These are phyloP conservation scores for Eumeta japonica DNA, from an alignment of 1,140 invertebrate species.

Conservation along the genomic window DNA sequence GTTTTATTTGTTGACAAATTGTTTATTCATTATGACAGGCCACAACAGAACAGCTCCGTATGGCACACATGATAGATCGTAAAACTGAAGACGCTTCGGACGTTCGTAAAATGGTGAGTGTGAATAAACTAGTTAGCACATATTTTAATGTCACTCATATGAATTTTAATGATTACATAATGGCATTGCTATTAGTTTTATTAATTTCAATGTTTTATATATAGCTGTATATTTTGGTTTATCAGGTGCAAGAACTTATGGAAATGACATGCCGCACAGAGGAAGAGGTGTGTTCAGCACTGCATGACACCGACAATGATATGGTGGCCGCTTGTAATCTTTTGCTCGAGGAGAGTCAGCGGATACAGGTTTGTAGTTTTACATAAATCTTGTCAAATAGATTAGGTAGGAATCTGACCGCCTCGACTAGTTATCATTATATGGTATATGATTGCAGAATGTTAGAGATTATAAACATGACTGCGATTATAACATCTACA, in stretches of 20 bases:
- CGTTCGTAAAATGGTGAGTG: constrained; percentile 45
- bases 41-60: constrained; percentile 49
- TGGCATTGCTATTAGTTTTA: neutral
- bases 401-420: neutral
- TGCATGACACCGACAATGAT: constrained; percentile 81
- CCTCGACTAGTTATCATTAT: neutral
- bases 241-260: constrained; percentile 74
- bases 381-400: neutral
- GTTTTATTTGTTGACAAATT: neutral
- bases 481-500: no score
- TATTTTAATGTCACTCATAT: neutral
- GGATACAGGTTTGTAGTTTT: constrained; percentile 50
- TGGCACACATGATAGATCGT: constrained; percentile 49
- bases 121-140: no score
- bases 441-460: no score
- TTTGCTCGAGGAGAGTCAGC: constrained; percentile 42
- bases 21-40: constrained; percentile 25
- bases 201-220: neutral
- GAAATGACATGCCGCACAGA: constrained; percentile 78
- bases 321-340: constrained; percentile 65
- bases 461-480: no score
- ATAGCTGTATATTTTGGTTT: no score
- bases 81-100: constrained; percentile 44
- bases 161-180: neutral
- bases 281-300: constrained; percentile 78